phyloP scores from a whole-genome alignment of 2,888 invertebrate genomes.

The Scaptomyza reducta region DNA sequence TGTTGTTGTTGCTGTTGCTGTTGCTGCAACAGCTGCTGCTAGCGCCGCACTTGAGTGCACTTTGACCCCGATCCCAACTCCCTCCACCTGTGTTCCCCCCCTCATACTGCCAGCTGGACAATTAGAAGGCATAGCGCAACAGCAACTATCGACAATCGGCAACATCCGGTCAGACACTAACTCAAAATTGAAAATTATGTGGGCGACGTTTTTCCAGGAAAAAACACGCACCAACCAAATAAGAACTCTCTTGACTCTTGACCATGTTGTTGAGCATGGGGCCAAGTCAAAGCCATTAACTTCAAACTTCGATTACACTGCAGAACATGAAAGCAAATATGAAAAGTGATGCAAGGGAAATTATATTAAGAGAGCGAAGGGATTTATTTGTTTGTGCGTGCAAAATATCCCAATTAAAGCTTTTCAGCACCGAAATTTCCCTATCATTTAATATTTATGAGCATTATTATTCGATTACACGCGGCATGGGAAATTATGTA shows the following conservation, averaged over 20 bases:
- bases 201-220: conserved; percentile 77
- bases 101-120: conserved; percentile 23
- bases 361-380: neutral
- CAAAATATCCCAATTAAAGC: neutral
- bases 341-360: neutral
- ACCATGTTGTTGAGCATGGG: conserved; percentile 66
- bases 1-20: conserved; percentile 18
- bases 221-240: conserved; percentile 60
- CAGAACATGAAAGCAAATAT: conserved; percentile 4
- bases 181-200: conserved; percentile 77
- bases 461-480: too few relatives aligned
- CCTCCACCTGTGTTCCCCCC: conserved; percentile 2
- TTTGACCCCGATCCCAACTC: conserved; percentile 48
- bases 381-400: neutral
- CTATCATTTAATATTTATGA: too few relatives aligned
- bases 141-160: conserved; percentile 55
- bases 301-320: conserved; percentile 63
- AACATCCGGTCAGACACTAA: conserved; percentile 74
- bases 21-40: conserved; percentile 38
- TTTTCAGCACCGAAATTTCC: too few relatives aligned
- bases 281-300: conserved; percentile 68
- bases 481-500: too few relatives aligned
- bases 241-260: conserved; percentile 52
- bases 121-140: conserved; percentile 43
- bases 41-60: conserved; percentile 70